Evolutionary conservation across 1,140 invertebrate genomes (phyloP).

Genomic region (Heliconius hermathena): DNA sequence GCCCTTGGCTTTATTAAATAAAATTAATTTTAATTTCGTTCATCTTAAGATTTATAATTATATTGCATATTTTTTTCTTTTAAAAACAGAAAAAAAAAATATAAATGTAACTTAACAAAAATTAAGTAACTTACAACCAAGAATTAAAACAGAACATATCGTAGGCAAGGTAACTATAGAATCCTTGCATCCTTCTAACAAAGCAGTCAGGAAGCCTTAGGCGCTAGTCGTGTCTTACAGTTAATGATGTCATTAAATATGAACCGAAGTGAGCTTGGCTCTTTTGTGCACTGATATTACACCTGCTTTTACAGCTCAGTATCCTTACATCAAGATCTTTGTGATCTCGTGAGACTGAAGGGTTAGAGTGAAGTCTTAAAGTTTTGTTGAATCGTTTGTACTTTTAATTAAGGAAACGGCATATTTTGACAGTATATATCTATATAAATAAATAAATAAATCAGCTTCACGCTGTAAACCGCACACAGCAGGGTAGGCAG

Average conservation of each 20-base stretch:
- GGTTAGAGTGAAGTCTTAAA: conserved; percentile 12
- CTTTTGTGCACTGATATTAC: conserved; percentile 54
- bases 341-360: conserved; percentile 19
- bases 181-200: conserved; percentile 49
- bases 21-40: too few relatives aligned
- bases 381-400: conserved; percentile 1
- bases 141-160: background rate
- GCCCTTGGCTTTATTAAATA: too few relatives aligned
- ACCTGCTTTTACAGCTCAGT: conserved; percentile 34
- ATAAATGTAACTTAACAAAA: background rate
- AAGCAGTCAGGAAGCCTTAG: conserved; percentile 50
- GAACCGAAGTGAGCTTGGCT: conserved; percentile 49
- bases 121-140: background rate
- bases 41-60: too few relatives aligned
- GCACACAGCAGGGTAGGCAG: too few relatives aligned
- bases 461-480: too few relatives aligned
- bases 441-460: too few relatives aligned
- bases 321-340: conserved; percentile 36
- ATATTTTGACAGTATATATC: background rate
- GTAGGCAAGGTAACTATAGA: background rate
- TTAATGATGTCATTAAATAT: conserved; percentile 80
- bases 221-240: conserved; percentile 58
- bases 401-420: background rate
- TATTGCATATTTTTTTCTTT: too few relatives aligned
- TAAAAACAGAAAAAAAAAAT: too few relatives aligned